Evolutionary conservation across 2,888 invertebrate genomes (phyloP).

Genomic region (Mycalesis mineus): DNA sequence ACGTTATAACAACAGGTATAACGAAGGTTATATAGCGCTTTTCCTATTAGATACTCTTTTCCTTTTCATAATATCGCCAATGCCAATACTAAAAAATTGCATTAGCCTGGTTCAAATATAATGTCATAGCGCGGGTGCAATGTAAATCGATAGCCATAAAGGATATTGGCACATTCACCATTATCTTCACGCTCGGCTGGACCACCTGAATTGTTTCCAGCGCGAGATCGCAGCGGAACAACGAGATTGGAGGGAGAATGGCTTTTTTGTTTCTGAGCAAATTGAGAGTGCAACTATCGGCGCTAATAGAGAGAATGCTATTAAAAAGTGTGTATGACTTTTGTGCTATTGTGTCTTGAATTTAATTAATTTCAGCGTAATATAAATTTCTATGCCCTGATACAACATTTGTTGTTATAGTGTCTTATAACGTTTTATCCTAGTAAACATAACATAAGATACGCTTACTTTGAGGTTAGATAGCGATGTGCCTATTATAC

Average conservation of each 20-base stretch:
- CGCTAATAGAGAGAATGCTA: not conserved
- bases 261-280: not conserved
- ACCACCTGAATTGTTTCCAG: conserved; percentile 24
- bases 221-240: conserved; percentile 4
- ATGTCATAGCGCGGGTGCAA: conserved; percentile 11
- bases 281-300: not conserved
- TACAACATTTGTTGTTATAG: too few species aligned
- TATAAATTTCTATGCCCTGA: too few species aligned
- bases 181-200: conserved; percentile 23
- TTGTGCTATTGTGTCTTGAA: too few species aligned
- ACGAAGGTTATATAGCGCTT: too few species aligned
- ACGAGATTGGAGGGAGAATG: conserved; percentile 8
- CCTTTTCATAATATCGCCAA: too few species aligned
- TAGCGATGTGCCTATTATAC: too few species aligned
- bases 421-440: too few species aligned
- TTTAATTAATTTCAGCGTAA: too few species aligned
- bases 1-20: too few species aligned
- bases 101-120: conserved; percentile 5
- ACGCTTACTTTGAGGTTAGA: too few species aligned
- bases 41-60: too few species aligned
- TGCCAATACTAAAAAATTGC: not conserved
- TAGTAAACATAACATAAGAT: too few species aligned
- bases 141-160: conserved; percentile 21
- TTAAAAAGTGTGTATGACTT: not conserved
- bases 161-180: conserved; percentile 25